phyloP scores from a whole-genome alignment of 1,140 invertebrate species.

The Sweltsa coloradensis region DNA sequence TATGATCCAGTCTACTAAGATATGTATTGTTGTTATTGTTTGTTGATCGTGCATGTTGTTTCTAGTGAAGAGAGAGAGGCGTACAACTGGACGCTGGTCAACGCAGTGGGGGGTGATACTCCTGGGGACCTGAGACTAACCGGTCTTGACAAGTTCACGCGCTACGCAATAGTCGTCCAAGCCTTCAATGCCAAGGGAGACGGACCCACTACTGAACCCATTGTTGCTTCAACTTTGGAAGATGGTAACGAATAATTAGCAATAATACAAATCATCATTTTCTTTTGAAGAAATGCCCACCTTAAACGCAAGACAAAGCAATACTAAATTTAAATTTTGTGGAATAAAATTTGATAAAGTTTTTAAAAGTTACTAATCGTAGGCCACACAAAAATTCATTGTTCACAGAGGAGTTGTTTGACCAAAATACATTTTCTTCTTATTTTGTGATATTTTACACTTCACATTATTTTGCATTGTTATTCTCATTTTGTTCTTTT shows the following conservation, averaged over 20 bases:
- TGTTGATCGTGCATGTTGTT: constrained; percentile 6
- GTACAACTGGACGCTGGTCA: constrained; percentile 34
- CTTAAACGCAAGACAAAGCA: too few relatives aligned
- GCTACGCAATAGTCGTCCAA: constrained; percentile 62
- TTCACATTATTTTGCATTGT: too few relatives aligned
- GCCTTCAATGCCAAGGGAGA: constrained; percentile 70
- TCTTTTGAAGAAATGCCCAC: too few relatives aligned
- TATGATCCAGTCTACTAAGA: background rate
- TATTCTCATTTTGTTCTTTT: too few relatives aligned
- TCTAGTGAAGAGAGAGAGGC: constrained; percentile 27
- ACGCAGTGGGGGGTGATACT: constrained; percentile 33
- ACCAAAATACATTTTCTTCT: too few relatives aligned
- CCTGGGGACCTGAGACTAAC: constrained; percentile 43
- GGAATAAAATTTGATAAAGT: too few relatives aligned
- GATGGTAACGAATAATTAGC: constrained; percentile 51
- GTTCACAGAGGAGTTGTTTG: too few relatives aligned
- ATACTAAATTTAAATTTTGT: too few relatives aligned
- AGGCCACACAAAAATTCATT: too few relatives aligned
- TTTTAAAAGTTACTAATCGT: too few relatives aligned
- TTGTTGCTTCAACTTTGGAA: constrained; percentile 61
- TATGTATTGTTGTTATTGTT: background rate
- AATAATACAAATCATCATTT: background rate
- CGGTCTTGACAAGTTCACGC: constrained; percentile 61
- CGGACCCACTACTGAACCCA: constrained; percentile 53
- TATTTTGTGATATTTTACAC: too few relatives aligned